These are phyloP conservation scores for Euwallacea fornicatus DNA, from an alignment of 1,140 invertebrate species.

Conservation along the genomic window DNA sequence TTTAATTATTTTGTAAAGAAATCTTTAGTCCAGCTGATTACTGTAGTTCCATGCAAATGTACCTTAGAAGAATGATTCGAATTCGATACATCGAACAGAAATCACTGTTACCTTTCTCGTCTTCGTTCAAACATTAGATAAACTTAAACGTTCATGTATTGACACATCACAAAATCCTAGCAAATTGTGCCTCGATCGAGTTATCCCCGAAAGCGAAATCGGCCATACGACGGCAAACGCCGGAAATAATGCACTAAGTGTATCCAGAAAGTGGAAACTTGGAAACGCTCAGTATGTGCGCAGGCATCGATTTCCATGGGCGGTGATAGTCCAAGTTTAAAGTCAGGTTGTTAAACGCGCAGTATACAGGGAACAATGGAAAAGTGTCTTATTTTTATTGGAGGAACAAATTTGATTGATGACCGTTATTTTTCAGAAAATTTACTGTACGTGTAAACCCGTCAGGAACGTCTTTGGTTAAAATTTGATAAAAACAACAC, in stretches of 20 bases:
- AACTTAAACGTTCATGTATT: too few relatives aligned
- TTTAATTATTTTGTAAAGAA: too few relatives aligned
- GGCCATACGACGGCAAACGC: slow-evolving; percentile 2
- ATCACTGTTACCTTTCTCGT: too few relatives aligned
- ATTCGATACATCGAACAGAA: too few relatives aligned
- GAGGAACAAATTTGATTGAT: neutral
- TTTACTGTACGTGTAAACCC: too few relatives aligned
- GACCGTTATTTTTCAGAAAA: neutral
- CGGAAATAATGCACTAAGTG: slow-evolving; percentile 3
- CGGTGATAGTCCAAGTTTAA: slow-evolving; percentile 9
- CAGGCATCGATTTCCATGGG: slow-evolving; percentile 22
- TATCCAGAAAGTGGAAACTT: neutral
- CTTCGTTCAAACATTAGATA: too few relatives aligned
- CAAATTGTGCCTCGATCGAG: neutral
- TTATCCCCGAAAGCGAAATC: neutral
- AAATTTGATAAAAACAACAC: too few relatives aligned
- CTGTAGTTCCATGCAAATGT: too few relatives aligned
- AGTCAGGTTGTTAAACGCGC: neutral
- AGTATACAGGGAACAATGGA: neutral
- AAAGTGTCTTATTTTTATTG: neutral
- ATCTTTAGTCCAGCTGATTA: too few relatives aligned
- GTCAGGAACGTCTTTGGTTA: too few relatives aligned
- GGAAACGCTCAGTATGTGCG: slow-evolving; percentile 13
- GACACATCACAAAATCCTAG: too few relatives aligned
- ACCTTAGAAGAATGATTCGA: too few relatives aligned